Percentiles rank a stretch among this genome's conserved stretches.
These are phyloP conservation scores for Abrostola triplasia DNA, from an alignment of 2,888 invertebrate species.

Conservation along the genomic window DNA sequence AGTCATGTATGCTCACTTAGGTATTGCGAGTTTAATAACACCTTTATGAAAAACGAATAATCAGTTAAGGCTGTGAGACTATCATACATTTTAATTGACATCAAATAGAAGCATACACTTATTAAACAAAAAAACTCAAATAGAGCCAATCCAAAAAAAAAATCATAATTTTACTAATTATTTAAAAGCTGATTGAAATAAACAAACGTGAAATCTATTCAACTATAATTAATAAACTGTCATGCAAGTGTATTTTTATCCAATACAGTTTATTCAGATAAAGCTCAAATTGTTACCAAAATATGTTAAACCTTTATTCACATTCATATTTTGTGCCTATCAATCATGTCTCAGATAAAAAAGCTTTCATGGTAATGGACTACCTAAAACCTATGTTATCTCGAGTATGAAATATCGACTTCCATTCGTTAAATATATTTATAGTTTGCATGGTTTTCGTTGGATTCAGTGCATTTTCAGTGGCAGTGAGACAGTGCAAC, in stretches of 20 bases:
- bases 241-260: neutral
- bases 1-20: no score
- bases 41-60: no score
- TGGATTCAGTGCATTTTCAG: neutral
- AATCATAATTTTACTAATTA: no score
- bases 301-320: constrained; percentile 26
- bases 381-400: constrained; percentile 70
- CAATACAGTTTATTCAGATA: constrained; percentile 15
- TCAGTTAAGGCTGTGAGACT: no score
- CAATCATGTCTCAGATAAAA: constrained; percentile 75
- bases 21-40: no score
- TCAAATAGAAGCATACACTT: no score
- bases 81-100: no score
- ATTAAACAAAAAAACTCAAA: no score
- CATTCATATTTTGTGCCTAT: constrained; percentile 52
- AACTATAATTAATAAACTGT: neutral
- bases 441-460: constrained; percentile 24
- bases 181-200: no score
- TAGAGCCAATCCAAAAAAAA: no score
- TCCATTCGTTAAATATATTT: constrained; percentile 31
- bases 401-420: constrained; percentile 57
- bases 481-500: neutral
- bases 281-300: constrained; percentile 15
- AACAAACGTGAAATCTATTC: no score
- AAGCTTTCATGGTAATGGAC: constrained; percentile 85